Evolutionary conservation across 2,888 invertebrate genomes (phyloP).

Genomic region (Corythucha ciliata): DNA sequence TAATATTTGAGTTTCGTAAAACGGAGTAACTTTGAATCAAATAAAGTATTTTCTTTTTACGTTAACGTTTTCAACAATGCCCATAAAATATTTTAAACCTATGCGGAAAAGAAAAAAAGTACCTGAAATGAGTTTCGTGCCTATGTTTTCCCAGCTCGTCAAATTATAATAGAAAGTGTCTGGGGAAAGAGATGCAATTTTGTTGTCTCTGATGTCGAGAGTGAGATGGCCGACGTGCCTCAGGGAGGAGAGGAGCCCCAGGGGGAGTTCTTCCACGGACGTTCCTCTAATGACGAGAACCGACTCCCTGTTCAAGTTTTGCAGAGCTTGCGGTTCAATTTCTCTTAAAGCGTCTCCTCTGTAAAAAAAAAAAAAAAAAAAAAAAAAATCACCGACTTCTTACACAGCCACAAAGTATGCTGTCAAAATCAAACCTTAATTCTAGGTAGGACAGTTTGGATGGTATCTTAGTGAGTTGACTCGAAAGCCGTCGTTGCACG

Average conservation of each 20-base stretch:
- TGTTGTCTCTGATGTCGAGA: slow-evolving; percentile 73
- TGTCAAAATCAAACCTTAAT: slow-evolving; percentile 50
- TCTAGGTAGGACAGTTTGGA: slow-evolving; percentile 62
- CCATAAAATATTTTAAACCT: no score
- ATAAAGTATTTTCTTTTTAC: no score
- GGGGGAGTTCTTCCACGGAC: slow-evolving; percentile 66
- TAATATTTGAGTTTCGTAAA: no score
- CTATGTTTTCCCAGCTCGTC: slow-evolving; percentile 77
- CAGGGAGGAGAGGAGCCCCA: slow-evolving; percentile 66
- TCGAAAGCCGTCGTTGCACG: slow-evolving; percentile 16
- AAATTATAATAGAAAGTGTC: slow-evolving; percentile 80
- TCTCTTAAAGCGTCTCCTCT: slow-evolving; percentile 42
- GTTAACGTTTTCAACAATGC: no score
- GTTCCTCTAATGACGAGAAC: slow-evolving; percentile 59
- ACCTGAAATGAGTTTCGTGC: slow-evolving; percentile 77
- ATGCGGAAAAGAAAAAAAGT: slow-evolving; percentile 39
- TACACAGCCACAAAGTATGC: no score
- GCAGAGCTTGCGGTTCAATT: slow-evolving; percentile 69
- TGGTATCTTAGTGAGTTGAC: slow-evolving; percentile 22
- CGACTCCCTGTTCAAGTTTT: slow-evolving; percentile 48
- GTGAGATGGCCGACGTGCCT: slow-evolving; percentile 66
- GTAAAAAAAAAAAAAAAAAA: no score
- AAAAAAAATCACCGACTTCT: no score
- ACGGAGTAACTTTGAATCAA: no score
- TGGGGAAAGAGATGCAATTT: slow-evolving; percentile 66